Conservation (phyloP, 2,888 invertebrate species). For the Parasteatoda lunata region DNA sequence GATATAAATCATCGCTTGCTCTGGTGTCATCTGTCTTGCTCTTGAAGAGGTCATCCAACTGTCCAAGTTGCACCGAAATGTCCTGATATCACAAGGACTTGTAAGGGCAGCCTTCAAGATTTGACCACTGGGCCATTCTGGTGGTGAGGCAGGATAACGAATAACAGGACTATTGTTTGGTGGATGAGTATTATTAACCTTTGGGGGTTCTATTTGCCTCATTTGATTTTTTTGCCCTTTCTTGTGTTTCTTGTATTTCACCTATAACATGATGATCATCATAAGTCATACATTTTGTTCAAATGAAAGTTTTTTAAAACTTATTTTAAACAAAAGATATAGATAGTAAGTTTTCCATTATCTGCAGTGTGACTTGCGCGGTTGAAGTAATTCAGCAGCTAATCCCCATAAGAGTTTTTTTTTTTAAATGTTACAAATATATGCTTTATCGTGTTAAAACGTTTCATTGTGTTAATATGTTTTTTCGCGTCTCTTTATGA, state of each 20-base stretch:
- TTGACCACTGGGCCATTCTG: slow-evolving; percentile 87
- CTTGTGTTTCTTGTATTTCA: slow-evolving; percentile 98
- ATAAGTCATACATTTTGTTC: too few species aligned
- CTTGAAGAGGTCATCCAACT: slow-evolving; percentile 87
- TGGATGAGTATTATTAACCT: not conserved
- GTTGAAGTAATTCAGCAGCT: too few species aligned
- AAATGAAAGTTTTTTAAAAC: too few species aligned
- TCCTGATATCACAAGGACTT: slow-evolving; percentile 88
- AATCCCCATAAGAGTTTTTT: too few species aligned
- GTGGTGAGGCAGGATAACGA: slow-evolving; percentile 73
- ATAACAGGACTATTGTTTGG: slow-evolving; percentile 19
- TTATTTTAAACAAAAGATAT: too few species aligned
- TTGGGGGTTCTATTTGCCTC: slow-evolving; percentile 23
- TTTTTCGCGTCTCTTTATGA: too few species aligned
- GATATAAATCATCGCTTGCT: slow-evolving; percentile 90
- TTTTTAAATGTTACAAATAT: too few species aligned
- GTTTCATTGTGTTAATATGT: too few species aligned
- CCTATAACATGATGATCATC: slow-evolving; percentile 75
- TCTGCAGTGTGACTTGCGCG: too few species aligned
- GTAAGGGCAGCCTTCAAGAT: slow-evolving; percentile 95
- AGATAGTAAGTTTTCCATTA: too few species aligned
- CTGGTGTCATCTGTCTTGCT: slow-evolving; percentile 85
- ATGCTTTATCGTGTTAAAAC: too few species aligned
- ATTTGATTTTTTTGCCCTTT: slow-evolving; percentile 77
- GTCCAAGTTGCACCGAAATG: slow-evolving; percentile 85